Evolutionary conservation across 2,797 vertebrate genomes (phyloP), one percentile per base, ranked within the genome.

Genomic region (Acrossocheilus wenchowensis): DNA sequence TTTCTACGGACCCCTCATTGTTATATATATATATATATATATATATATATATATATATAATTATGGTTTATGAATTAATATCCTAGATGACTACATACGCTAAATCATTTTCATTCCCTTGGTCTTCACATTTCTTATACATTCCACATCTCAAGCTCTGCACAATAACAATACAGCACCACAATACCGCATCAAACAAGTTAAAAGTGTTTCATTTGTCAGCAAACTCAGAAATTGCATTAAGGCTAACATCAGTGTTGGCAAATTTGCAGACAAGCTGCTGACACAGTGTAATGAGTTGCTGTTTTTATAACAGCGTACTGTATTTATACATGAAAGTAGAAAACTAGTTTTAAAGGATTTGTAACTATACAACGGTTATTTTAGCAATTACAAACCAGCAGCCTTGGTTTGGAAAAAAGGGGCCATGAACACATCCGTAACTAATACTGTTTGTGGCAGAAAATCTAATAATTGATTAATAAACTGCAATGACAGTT

Each of bases 241-340:
- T 78, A 21, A 36, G 6, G 15, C 15, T 21, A 52, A 50, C 14
- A 75, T 75, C 73, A 6, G 17, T 52, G 12, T 39, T 60, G 21
- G 34, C 36, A 78, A 78, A 60, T 78, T 34, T 77, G 30, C 21
- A 77, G 74, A 23, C 19, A 54, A 54, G 48, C 50, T 78, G 52
- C 52, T 60, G 52, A 75, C 26, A 45, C 26, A 8, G 34, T 39
- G 52, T 39, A 57, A 57, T 57, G 36, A 26, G 14, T 26, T 73
- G 73, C 52, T 57, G 30, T 23, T 54, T 57, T n/a, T 57, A 10
- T 77, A 54, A 77, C 30, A 71, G 64, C 41, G 15, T 21, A 54
- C 52, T 2, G 19, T 5, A 12, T 77, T 36, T 36, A 41, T 71
- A 26, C 23, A 57, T 23, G 11, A 78, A 57, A 54, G 11, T 12